Evolutionary conservation across 1,140 invertebrate species (phyloP).

Genomic region (Drosophila lacertosa): DNA sequence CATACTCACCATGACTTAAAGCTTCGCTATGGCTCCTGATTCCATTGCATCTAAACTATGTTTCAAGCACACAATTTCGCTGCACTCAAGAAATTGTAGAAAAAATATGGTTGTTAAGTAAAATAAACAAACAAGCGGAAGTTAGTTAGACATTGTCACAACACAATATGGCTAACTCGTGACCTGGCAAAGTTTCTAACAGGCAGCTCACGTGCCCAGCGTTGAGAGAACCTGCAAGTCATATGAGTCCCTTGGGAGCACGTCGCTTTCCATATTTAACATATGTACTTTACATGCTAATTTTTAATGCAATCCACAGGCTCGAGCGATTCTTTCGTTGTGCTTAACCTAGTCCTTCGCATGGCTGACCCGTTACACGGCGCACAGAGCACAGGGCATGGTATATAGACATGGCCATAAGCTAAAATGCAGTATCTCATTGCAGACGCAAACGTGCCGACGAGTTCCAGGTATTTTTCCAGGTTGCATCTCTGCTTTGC

Average conservation of each 20-base stretch:
- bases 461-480: conserved; percentile 83
- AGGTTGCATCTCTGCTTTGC: conserved; percentile 83
- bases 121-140: conserved; percentile 30
- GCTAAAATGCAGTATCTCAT: conserved; percentile 83
- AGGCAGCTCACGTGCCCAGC: conserved; percentile 50
- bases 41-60: conserved; percentile 75
- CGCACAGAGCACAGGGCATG: neutral
- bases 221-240: neutral
- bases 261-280: conserved; percentile 47
- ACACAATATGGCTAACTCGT: conserved; percentile 1
- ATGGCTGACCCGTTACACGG: neutral
- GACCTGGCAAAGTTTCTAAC: conserved; percentile 46
- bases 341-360: conserved; percentile 39
- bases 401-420: conserved; percentile 16
- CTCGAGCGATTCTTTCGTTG: conserved; percentile 54
- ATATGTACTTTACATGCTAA: conserved; percentile 39
- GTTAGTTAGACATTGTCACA: conserved; percentile 51
- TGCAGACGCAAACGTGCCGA: conserved; percentile 81
- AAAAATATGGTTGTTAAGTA: conserved; percentile 52
- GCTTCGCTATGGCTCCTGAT: conserved; percentile 76
- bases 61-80: no score
- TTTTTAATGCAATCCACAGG: conserved; percentile 70
- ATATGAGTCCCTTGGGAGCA: neutral
- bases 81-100: conserved; percentile 53
- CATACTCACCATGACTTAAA: conserved; percentile 78